Base-by-base conservation (phyloP, 2,888 invertebrate species). In the Chouioia cunea region DNA sequence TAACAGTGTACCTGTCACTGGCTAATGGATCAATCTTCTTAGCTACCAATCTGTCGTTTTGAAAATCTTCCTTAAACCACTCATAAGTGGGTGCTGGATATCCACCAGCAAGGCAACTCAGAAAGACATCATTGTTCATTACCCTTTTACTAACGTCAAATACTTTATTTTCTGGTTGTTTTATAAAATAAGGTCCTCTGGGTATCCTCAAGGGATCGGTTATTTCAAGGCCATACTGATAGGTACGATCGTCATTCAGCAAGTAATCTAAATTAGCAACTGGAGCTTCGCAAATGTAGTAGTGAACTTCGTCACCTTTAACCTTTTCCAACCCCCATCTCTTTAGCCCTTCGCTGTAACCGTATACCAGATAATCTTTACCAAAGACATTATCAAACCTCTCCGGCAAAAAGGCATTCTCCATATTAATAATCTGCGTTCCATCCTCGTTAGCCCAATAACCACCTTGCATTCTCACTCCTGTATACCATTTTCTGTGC, bases 241-340 rank as follows among this genome's bases (percentile, higher is more conserved):
- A 94, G 52, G 93, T 92, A 60, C 96, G 89, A 76, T 92, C 91
- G 79, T 94, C 93, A 77, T 90, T 89, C 62, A 91, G 88, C 56
- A 93, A 85, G 81, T 93, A 91, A 75, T 91, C 90, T 71, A 95
- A 87, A 75, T 90, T 89, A 73, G 90, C 88, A n/a, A 93, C 89
- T 77, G 92, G 91, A 22, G 94, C 93, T 88, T 97, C 96, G 87
- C 97, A 97, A 77, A 97, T 95, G 78, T 93, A 97, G 66, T 94
- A 89, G 75, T 91, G 88, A 66, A 90, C 88, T 77, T 95, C 94
- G 68, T 90, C 90, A 10, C 95, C 96, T 75, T 90, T 90, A 0
- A 95, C 92, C 70, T 93, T 91, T 81, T 93, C 91, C 75, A 97
- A 89, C 57, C 96, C 94, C 97, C 97, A 97, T 64, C 93, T 90